Evolutionary conservation across 2,888 invertebrate genomes (phyloP).

Genomic region (Netelia virgata): DNA sequence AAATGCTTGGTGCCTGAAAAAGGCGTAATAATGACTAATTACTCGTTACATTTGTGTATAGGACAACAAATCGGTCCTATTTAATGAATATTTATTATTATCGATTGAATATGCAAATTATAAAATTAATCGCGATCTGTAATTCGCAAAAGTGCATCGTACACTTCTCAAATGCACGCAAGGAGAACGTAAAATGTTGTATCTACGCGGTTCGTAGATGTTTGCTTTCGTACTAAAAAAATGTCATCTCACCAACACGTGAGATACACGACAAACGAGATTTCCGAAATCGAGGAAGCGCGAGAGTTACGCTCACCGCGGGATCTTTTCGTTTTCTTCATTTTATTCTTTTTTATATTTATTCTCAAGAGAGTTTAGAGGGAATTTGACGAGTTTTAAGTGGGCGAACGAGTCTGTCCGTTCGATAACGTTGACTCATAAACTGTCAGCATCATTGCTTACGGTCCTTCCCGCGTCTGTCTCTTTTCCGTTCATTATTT

Average conservation of each 20-base stretch:
- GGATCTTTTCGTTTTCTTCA: conserved; percentile 36
- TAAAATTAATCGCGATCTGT: too few species aligned
- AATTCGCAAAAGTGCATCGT: too few species aligned
- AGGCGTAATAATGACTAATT: too few species aligned
- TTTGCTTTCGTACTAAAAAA: neutral
- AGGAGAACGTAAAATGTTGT: neutral
- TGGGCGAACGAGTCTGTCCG: conserved; percentile 70
- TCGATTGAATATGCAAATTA: too few species aligned
- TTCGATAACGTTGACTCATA: conserved; percentile 72
- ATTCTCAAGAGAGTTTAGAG: conserved; percentile 54
- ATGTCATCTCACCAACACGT: neutral
- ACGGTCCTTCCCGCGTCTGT: conserved; percentile 70
- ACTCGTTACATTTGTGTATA: too few species aligned
- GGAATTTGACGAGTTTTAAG: conserved; percentile 68
- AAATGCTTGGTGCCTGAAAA: too few species aligned
- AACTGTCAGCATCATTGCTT: conserved; percentile 73
- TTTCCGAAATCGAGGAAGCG: conserved; percentile 46
- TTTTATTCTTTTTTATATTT: conserved; percentile 63
- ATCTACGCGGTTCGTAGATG: neutral
- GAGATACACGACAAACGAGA: conserved; percentile 29
- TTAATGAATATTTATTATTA: too few species aligned
- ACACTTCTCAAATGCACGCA: too few species aligned
- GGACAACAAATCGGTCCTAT: too few species aligned
- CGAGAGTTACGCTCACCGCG: conserved; percentile 57
- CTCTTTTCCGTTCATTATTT: conserved; percentile 46